These are phyloP conservation scores for Dicyrtomina minuta DNA, from an alignment of 2,888 invertebrate genomes.

Conservation along the genomic window DNA sequence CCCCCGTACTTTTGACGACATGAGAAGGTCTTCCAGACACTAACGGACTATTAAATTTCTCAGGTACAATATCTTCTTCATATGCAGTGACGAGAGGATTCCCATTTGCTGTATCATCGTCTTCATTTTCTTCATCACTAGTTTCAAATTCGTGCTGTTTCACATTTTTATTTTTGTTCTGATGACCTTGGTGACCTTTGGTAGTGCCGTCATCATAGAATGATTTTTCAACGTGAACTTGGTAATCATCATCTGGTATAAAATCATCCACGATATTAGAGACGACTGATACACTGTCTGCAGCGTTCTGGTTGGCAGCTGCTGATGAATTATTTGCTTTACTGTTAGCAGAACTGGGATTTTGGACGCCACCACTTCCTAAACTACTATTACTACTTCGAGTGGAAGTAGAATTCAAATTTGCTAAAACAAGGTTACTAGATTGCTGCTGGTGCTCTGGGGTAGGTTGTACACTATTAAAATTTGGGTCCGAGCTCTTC, in stretches of 20 bases:
- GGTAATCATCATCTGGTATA: constrained; percentile 62
- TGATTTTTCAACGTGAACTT: constrained; percentile 33
- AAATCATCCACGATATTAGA: constrained; percentile 69
- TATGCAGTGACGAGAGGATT: constrained; percentile 81
- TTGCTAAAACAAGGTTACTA: neutral
- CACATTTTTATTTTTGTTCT: neutral
- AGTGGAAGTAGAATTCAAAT: neutral
- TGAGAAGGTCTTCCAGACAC: neutral
- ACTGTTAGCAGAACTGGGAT: neutral
- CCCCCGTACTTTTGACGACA: neutral
- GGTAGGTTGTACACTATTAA: no score
- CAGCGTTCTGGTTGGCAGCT: neutral
- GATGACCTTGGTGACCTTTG: constrained; percentile 51
- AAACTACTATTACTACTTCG: no score
- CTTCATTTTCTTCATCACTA: constrained; percentile 62
- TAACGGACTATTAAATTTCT: constrained; percentile 58
- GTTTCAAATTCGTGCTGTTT: constrained; percentile 38
- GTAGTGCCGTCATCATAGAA: constrained; percentile 37
- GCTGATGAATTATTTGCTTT: neutral
- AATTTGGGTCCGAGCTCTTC: neutral
- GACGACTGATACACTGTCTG: constrained; percentile 10
- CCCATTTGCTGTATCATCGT: constrained; percentile 56
- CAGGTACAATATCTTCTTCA: constrained; percentile 78
- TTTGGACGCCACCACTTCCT: no score
- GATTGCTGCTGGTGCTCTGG: no score